These are phyloP conservation scores for Diarsia rubi DNA, from an alignment of 2,888 invertebrate species.

Conservation along the genomic window DNA sequence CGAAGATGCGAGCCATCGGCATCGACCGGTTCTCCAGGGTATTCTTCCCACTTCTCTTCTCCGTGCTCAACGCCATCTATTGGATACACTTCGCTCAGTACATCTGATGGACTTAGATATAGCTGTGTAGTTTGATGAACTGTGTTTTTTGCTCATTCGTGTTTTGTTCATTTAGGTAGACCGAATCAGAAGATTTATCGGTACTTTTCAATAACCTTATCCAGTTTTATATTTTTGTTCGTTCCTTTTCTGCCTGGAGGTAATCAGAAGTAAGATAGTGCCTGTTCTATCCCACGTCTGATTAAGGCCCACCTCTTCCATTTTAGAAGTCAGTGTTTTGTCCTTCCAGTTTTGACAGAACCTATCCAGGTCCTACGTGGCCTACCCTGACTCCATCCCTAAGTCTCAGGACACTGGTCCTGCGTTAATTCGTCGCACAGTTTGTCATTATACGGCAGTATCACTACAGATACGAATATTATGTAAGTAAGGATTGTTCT, in stretches of 20 bases:
- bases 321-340: background rate
- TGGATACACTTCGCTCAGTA: slow-evolving; percentile 95
- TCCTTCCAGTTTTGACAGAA: background rate
- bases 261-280: background rate
- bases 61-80: slow-evolving; percentile 96
- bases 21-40: slow-evolving; percentile 97
- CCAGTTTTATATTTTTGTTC: background rate
- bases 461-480: background rate
- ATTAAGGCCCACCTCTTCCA: background rate
- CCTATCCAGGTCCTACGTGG: background rate
- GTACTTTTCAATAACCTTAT: background rate
- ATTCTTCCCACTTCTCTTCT: slow-evolving; percentile 97
- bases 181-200: background rate
- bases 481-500: slow-evolving; percentile 2
- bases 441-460: background rate
- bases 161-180: background rate
- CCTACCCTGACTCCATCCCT: background rate
- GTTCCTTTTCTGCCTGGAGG: background rate
- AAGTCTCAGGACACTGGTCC: background rate
- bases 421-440: background rate
- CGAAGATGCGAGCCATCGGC: slow-evolving; percentile 92
- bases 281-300: background rate
- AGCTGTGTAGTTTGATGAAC: slow-evolving; percentile 20
- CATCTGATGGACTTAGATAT: slow-evolving; percentile 78
- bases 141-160: slow-evolving; percentile 34